A percentile compares a stretch with the other conserved stretches of the same genome.
phyloP scores from a whole-genome alignment of 2,888 invertebrate genomes.

The Drosophila anomelani region DNA sequence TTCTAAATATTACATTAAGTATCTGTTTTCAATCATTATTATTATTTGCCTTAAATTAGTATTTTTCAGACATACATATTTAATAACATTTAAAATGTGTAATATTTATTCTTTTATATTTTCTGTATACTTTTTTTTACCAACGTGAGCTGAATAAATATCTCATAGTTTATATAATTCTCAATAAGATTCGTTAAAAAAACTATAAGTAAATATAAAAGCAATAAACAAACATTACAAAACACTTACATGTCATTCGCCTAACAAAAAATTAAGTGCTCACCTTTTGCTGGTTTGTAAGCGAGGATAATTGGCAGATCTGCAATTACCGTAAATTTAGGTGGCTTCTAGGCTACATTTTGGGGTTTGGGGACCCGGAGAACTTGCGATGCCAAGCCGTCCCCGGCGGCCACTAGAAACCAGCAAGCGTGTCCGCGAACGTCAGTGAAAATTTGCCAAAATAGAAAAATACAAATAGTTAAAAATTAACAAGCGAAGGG shows the following conservation, averaged over 20 bases:
- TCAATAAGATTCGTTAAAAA: not conserved
- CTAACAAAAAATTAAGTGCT: not conserved
- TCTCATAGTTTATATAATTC: not conserved
- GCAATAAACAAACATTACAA: slow-evolving; percentile 27
- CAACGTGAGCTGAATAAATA: not conserved
- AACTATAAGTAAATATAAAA: not conserved
- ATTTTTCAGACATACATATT: no score
- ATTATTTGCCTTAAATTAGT: no score
- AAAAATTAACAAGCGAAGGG: slow-evolving; percentile 29
- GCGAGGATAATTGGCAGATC: slow-evolving; percentile 32
- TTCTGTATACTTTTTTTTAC: not conserved
- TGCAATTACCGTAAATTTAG: slow-evolving; percentile 34
- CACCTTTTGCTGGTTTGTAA: slow-evolving; percentile 30
- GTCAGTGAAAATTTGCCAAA: slow-evolving; percentile 62
- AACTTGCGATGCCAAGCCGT: slow-evolving; percentile 43
- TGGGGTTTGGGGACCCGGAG: not conserved
- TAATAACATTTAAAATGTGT: no score
- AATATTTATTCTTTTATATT: not conserved
- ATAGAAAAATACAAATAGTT: slow-evolving; percentile 30
- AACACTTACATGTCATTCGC: slow-evolving; percentile 15
- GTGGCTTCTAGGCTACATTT: slow-evolving; percentile 4
- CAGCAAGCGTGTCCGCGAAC: slow-evolving; percentile 71
- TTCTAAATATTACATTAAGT: no score
- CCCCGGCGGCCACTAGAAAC: slow-evolving; percentile 50
- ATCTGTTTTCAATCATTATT: no score